Evolutionary conservation across 1,140 invertebrate species (phyloP).

Genomic region (Adelges cooleyi): DNA sequence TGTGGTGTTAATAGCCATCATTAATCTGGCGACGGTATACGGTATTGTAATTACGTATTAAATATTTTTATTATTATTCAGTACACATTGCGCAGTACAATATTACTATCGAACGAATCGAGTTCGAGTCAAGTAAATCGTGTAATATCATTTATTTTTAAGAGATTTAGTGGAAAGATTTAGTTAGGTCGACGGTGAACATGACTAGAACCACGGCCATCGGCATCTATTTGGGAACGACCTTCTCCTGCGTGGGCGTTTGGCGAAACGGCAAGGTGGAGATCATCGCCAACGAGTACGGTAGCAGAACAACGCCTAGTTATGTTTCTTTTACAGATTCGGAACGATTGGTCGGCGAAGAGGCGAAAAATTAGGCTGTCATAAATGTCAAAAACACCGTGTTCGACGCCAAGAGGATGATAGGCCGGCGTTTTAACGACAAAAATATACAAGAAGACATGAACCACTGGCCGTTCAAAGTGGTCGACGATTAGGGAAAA

Average conservation of each 20-base stretch:
- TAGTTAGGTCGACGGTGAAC: background rate
- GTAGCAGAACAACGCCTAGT: slow-evolving; percentile 79
- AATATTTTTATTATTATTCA: too few species aligned
- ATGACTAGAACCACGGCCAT: slow-evolving; percentile 31
- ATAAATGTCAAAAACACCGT: slow-evolving; percentile 79
- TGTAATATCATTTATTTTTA: too few species aligned
- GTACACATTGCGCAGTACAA: too few species aligned
- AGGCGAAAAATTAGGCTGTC: slow-evolving; percentile 46
- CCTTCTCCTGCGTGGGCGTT: slow-evolving; percentile 61
- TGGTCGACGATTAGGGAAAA: slow-evolving; percentile 48
- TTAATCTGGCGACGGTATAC: too few species aligned
- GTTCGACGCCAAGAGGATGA: slow-evolving; percentile 64
- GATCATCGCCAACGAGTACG: slow-evolving; percentile 89
- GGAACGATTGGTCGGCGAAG: slow-evolving; percentile 57
- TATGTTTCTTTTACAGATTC: slow-evolving; percentile 80
- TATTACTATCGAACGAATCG: too few species aligned
- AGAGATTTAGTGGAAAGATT: too few species aligned
- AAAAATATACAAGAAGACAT: slow-evolving; percentile 54
- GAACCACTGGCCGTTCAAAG: slow-evolving; percentile 57
- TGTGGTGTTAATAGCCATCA: too few species aligned
- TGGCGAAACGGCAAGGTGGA: slow-evolving; percentile 78
- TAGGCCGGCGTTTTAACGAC: slow-evolving; percentile 50
- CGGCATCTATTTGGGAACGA: slow-evolving; percentile 40
- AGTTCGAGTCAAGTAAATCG: too few species aligned
- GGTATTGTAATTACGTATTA: too few species aligned